Base-by-base conservation (phyloP, 2,888 invertebrate genomes). In the Andrena bucephala region DNA sequence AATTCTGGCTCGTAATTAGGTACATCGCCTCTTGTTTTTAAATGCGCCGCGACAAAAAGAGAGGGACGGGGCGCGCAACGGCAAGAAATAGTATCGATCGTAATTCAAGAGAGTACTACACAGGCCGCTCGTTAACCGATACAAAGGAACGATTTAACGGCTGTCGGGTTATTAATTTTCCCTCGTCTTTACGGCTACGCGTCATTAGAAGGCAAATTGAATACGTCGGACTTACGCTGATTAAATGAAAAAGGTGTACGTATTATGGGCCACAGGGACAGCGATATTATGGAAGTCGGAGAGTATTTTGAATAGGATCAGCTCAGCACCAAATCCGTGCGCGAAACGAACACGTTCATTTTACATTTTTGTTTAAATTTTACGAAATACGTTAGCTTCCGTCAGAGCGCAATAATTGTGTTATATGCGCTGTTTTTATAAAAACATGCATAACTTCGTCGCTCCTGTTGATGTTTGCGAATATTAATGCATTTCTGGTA, bases 141-240 rank as follows among this genome's bases (percentile, higher is more conserved):
- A 77, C 77, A 70, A 70, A 60, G 70, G 77, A 66, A 77, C 52
- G 31, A 70, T 80, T 77, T 70, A 77, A 80, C 60, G 66, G 42
- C 31, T 60, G 66, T 66, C 29, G 65, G 50, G 24, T 79, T 79
- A 79, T 79, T 70, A 79, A 59, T 68, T 50, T 69, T 77, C 33
- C 27, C 50, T 29, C 50, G 31, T 42, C 59, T 70, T 77, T 80
- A 20, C 13, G 50, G 27, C 29, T 10, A 42, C 77, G 62, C 69
- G 50, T 59, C 36, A 20, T 76, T 78, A 60, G 57, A 70, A 77
- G 59, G 50, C 36, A 66, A 79, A 70, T 79, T 65, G 50, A 65
- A 79, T 50, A 77, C 33, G 57, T 31, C 54, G n/a, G 29, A 10
- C 27, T 20, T 24, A 13, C n/a, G 6, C n/a, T 13, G 36, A 20